Percentiles rank a stretch among this genome's conserved stretches.
Evolutionary conservation across 2,113 vertebrate species (phyloP).

Genomic region (Trogon surrucura): DNA sequence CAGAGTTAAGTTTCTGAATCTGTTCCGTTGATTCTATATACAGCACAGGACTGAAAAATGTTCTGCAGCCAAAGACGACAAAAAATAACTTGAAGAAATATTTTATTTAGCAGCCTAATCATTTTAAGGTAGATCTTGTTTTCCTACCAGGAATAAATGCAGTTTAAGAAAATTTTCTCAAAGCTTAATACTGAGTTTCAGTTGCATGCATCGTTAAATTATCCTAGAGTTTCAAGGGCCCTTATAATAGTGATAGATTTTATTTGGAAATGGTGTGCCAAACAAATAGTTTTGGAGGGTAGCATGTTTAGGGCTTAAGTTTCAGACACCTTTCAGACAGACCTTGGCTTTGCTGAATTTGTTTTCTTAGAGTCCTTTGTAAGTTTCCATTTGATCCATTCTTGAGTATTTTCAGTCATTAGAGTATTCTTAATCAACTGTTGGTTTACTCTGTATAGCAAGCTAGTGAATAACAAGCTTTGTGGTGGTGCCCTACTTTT

Average conservation of each 20-base stretch:
- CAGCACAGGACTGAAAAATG: not conserved
- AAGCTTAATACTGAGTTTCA: not conserved
- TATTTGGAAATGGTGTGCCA: not conserved
- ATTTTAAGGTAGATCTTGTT: not conserved
- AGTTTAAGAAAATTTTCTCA: not conserved
- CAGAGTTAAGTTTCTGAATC: not conserved
- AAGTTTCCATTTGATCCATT: not conserved
- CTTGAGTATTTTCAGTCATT: not conserved
- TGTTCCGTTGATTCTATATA: not conserved
- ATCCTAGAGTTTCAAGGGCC: not conserved
- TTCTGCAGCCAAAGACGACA: not conserved
- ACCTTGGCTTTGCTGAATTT: not conserved
- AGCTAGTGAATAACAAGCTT: conserved; percentile 26
- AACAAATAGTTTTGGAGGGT: not conserved
- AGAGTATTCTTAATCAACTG: not conserved
- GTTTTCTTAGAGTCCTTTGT: not conserved
- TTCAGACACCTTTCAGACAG: not conserved
- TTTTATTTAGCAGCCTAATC: not conserved
- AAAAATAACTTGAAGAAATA: not conserved
- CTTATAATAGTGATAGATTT: not conserved
- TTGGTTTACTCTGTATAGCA: not conserved
- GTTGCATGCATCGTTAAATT: not conserved
- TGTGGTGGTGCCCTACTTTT: conserved; percentile 23
- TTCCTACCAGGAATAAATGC: not conserved
- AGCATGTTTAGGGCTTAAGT: not conserved